These are phyloP conservation scores for Hypsibius dujardini DNA, from an alignment of 1,140 invertebrate species.

Conservation along the genomic window DNA sequence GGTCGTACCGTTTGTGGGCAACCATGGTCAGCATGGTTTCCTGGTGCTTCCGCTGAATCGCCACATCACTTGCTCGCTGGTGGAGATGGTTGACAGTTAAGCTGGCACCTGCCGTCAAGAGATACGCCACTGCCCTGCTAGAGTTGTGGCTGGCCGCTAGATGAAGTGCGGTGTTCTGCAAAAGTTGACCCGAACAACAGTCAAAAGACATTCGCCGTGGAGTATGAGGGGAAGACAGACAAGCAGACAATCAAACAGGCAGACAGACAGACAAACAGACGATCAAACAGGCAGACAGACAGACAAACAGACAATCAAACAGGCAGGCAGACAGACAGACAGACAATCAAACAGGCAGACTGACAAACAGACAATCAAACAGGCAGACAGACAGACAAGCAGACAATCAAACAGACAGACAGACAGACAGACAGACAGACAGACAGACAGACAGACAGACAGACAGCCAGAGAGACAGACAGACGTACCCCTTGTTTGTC, in stretches of 20 bases:
- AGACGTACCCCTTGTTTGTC: constrained; percentile 10
- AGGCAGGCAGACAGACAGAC: too few species aligned
- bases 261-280: too few species aligned
- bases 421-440: too few species aligned
- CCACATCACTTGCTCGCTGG: not conserved
- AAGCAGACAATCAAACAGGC: too few species aligned
- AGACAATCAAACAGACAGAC: too few species aligned
- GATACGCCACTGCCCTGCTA: not conserved
- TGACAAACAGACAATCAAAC: too few species aligned
- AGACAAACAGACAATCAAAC: too few species aligned
- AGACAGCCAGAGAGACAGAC: not conserved
- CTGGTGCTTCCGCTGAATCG: not conserved
- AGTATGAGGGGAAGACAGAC: not conserved
- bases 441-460: not conserved
- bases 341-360: too few species aligned
- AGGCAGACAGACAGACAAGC: too few species aligned
- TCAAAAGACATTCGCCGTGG: not conserved
- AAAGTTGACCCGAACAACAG: not conserved
- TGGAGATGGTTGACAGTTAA: not conserved
- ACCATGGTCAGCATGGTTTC: not conserved
- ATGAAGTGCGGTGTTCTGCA: not conserved
- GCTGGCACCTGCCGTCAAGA: not conserved
- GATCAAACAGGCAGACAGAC: too few species aligned
- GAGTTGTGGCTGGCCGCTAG: not conserved
- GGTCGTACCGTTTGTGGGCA: not conserved